These are phyloP conservation scores for Epicampocera succincta DNA, from an alignment of 2,888 invertebrate species.

Conservation along the genomic window DNA sequence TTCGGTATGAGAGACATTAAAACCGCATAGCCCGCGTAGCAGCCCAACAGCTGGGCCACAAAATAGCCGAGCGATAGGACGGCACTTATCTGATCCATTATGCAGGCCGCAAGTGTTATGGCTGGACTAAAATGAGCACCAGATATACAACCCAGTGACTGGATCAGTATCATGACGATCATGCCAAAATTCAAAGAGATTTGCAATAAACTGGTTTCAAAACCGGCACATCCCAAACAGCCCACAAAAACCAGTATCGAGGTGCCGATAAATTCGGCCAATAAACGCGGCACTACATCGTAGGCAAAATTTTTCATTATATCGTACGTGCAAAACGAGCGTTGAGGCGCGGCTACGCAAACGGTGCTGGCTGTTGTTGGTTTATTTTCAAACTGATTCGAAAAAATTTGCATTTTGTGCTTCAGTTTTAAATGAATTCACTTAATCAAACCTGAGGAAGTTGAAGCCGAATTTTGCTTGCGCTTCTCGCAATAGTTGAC, in stretches of 20 bases:
- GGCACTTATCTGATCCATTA: slow-evolving; percentile 77
- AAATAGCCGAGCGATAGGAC: slow-evolving; percentile 84
- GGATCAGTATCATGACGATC: slow-evolving; percentile 86
- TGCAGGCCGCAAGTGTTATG: slow-evolving; percentile 86
- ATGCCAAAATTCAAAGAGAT: slow-evolving; percentile 84
- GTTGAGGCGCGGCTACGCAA: too few species aligned
- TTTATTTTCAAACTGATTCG: too few species aligned
- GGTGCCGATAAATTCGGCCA: slow-evolving; percentile 88
- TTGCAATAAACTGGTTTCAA: slow-evolving; percentile 77
- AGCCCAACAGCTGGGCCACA: slow-evolving; percentile 86
- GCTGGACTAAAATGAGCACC: slow-evolving; percentile 90
- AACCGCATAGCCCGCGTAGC: slow-evolving; percentile 86
- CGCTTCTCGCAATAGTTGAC: too few species aligned
- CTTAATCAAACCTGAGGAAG: too few species aligned
- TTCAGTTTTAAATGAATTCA: too few species aligned
- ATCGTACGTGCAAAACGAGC: too few species aligned
- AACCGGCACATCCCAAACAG: slow-evolving; percentile 85
- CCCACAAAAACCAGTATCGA: slow-evolving; percentile 86
- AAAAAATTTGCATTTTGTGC: too few species aligned
- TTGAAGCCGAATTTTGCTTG: too few species aligned
- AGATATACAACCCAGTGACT: slow-evolving; percentile 89
- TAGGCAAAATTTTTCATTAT: slow-evolving; percentile 69
- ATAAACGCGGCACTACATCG: slow-evolving; percentile 81
- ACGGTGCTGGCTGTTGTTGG: too few species aligned
- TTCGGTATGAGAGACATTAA: slow-evolving; percentile 84